Evolutionary conservation across 2,797 vertebrate species (phyloP).

Genomic region (Arctocebus calabarensis): DNA sequence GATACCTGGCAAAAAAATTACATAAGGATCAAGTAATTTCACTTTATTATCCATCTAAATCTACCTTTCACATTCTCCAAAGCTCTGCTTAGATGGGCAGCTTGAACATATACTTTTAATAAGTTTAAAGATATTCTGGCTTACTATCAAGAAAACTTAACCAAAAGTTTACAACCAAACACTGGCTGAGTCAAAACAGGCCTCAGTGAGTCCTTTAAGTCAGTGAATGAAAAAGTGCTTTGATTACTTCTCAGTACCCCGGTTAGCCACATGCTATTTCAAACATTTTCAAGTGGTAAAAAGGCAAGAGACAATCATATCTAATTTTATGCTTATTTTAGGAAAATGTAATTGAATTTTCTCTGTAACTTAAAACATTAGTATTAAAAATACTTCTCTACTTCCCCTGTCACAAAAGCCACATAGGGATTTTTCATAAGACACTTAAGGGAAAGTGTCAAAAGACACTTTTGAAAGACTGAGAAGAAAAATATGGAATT

Average conservation of each 20-base stretch:
- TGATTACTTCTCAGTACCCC: slow-evolving; percentile 39
- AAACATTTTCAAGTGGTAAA: slow-evolving; percentile 53
- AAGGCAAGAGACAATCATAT: slow-evolving; percentile 23
- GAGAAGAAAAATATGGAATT: slow-evolving; percentile 38
- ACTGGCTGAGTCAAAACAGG: slow-evolving; percentile 52
- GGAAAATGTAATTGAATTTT: slow-evolving; percentile 59
- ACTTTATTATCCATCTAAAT: slow-evolving; percentile 49
- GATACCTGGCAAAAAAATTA: slow-evolving; percentile 84
- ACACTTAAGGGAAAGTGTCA: neutral
- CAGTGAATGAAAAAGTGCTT: slow-evolving; percentile 30
- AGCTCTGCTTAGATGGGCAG: slow-evolving; percentile 63
- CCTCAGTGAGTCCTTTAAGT: slow-evolving; percentile 31
- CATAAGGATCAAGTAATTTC: slow-evolving; percentile 81
- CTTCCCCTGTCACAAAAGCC: neutral
- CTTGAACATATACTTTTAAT: slow-evolving; percentile 45
- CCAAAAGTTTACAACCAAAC: slow-evolving; percentile 78
- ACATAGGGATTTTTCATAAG: slow-evolving; percentile 36
- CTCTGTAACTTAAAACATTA: slow-evolving; percentile 57
- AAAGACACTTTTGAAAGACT: neutral
- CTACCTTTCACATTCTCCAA: slow-evolving; percentile 42
- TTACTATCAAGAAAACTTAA: slow-evolving; percentile 60
- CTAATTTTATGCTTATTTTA: slow-evolving; percentile 50
- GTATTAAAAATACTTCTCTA: slow-evolving; percentile 26
- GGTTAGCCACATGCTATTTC: slow-evolving; percentile 42
- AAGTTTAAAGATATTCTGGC: slow-evolving; percentile 49